phyloP scores from a whole-genome alignment of 2,113 vertebrate species.

The Sinocyclocheilus maitianheensis region DNA sequence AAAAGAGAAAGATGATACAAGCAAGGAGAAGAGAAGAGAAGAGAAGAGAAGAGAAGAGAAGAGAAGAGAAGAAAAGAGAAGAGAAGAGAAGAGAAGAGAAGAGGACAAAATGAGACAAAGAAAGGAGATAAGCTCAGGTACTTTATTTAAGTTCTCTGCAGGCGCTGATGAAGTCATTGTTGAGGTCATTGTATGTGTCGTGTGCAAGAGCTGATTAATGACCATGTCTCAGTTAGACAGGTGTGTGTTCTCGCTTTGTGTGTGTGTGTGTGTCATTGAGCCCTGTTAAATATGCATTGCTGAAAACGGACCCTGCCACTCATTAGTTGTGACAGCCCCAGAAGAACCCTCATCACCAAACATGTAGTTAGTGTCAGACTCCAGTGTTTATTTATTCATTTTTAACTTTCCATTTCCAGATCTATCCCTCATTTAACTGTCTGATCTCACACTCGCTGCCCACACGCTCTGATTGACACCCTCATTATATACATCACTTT shows the following conservation, averaged over 20 bases:
- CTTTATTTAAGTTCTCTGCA: background rate
- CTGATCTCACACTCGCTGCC: constrained; percentile 41
- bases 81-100: background rate
- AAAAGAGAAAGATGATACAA: too few species aligned
- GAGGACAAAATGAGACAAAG: background rate
- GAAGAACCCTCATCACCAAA: constrained; percentile 49
- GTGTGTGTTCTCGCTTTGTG: constrained; percentile 13
- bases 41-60: background rate
- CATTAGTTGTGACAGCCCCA: constrained; percentile 55
- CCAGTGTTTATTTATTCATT: constrained; percentile 55
- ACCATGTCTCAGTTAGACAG: constrained; percentile 52
- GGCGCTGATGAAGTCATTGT: constrained; percentile 42
- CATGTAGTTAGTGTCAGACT: constrained; percentile 55
- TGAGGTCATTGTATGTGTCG: constrained; percentile 45
- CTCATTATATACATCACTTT: constrained; percentile 33
- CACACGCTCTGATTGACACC: constrained; percentile 36
- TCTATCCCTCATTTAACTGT: constrained; percentile 21
- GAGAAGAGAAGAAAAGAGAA: background rate
- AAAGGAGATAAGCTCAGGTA: background rate
- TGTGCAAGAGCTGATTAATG: constrained; percentile 57
- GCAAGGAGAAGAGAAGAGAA: background rate
- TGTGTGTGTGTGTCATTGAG: constrained; percentile 10
- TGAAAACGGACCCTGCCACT: constrained; percentile 44
- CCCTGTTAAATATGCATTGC: constrained; percentile 44
- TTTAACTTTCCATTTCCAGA: constrained; percentile 52